Percentiles rank a stretch among this genome's conserved stretches.
These are phyloP conservation scores for Xestia sexstrigata DNA, from an alignment of 2,888 invertebrate genomes.

Conservation along the genomic window DNA sequence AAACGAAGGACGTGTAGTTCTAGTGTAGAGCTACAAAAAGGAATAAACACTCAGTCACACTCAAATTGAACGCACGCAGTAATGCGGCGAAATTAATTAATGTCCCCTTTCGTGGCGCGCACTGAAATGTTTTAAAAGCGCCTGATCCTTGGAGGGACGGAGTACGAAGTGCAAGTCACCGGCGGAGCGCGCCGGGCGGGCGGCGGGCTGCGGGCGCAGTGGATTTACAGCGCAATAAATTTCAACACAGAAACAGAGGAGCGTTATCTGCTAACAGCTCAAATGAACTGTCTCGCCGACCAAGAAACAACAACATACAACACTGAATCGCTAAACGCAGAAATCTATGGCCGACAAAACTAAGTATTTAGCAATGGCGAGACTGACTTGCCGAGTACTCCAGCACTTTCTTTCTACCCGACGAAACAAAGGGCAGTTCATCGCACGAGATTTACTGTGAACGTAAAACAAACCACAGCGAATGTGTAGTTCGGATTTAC, in stretches of 20 bases:
- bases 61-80: constrained; percentile 80
- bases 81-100: constrained; percentile 87
- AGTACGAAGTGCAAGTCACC: constrained; percentile 84
- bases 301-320: constrained; percentile 69
- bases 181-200: constrained; percentile 68
- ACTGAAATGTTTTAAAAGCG: constrained; percentile 83
- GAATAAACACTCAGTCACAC: constrained; percentile 77
- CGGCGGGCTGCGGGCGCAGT: constrained; percentile 59
- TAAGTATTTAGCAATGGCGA: constrained; percentile 63
- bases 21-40: constrained; percentile 71
- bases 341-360: constrained; percentile 65
- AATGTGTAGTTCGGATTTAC: constrained; percentile 70
- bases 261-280: constrained; percentile 86
- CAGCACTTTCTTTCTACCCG: constrained; percentile 66
- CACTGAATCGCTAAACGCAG: constrained; percentile 70
- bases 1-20: constrained; percentile 52
- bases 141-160: constrained; percentile 75
- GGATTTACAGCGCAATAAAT: constrained; percentile 88
- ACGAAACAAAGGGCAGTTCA: constrained; percentile 72
- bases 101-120: constrained; percentile 79
- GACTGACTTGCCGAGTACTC: constrained; percentile 46
- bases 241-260: constrained; percentile 80
- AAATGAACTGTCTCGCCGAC: constrained; percentile 85
- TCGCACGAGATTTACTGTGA: constrained; percentile 73
- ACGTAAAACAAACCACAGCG: constrained; percentile 68